These are phyloP conservation scores for Triplophysa rosa DNA, from an alignment of 2,113 vertebrate species.

Conservation along the genomic window DNA sequence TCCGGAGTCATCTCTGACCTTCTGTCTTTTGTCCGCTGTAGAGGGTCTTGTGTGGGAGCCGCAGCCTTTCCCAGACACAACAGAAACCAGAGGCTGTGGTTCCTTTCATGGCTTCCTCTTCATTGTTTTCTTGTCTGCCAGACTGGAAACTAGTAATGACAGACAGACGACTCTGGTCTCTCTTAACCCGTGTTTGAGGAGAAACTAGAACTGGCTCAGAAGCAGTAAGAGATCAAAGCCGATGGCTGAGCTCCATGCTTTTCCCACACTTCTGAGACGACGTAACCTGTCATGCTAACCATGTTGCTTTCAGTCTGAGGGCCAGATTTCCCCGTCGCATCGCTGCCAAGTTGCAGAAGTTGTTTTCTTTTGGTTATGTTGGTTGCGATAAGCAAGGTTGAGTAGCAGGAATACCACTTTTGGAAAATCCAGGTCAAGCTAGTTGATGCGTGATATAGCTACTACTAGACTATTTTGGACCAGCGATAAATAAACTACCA, in stretches of 20 bases:
- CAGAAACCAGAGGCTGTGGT: constrained; percentile 24
- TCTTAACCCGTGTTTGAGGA: not conserved
- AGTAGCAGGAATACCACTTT: not conserved
- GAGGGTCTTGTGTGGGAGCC: constrained; percentile 37
- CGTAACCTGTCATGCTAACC: constrained; percentile 43
- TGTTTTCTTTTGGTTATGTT: not conserved
- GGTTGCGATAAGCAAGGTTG: constrained; percentile 2
- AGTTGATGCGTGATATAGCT: no score
- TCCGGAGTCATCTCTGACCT: constrained; percentile 46
- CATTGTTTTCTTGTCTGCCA: constrained; percentile 45
- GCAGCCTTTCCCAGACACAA: constrained; percentile 35
- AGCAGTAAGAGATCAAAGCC: constrained; percentile 37
- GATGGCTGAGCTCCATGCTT: not conserved
- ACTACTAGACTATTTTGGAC: no score
- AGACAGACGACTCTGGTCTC: constrained; percentile 35
- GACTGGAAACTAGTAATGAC: constrained; percentile 47
- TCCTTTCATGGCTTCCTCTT: constrained; percentile 43
- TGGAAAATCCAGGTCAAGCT: no score
- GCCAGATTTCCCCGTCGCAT: constrained; percentile 28
- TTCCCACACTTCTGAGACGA: constrained; percentile 32
- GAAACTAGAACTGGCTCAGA: constrained; percentile 25
- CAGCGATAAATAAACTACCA: no score
- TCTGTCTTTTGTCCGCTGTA: constrained; percentile 44
- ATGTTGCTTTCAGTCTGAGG: constrained; percentile 32
- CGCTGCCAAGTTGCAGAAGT: constrained; percentile 30